Conservation (phyloP, 2,113 vertebrate genomes). For the Pteropus alecto region DNA sequence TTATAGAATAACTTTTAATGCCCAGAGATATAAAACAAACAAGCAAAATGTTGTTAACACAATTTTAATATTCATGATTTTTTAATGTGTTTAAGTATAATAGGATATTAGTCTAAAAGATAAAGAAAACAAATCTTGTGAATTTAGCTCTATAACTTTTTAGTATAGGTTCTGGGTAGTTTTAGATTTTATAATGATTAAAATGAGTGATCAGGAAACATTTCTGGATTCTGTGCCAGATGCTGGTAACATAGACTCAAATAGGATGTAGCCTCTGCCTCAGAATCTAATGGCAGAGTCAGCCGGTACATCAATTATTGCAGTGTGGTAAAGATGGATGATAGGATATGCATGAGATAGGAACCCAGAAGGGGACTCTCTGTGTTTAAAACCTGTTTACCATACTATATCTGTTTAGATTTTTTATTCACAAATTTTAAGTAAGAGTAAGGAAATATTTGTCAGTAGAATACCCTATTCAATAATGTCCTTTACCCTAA, state of each 20-base stretch:
- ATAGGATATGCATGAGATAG: background rate
- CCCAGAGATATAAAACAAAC: background rate
- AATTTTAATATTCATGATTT: background rate
- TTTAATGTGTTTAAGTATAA: background rate
- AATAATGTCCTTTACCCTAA: background rate
- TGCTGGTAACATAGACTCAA: background rate
- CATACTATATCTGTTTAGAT: background rate
- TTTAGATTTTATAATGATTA: conserved; percentile 31
- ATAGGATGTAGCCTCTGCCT: background rate
- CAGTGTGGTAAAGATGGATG: background rate
- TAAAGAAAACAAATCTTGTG: background rate
- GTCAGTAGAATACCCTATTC: background rate
- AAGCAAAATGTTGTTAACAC: background rate
- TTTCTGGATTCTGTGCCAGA: conserved; percentile 21
- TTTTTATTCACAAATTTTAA: conserved; percentile 15
- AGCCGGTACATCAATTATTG: background rate
- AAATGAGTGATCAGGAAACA: background rate
- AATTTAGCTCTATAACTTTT: conserved; percentile 28
- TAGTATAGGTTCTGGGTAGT: conserved; percentile 14
- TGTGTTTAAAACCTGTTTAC: background rate
- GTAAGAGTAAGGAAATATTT: conserved; percentile 36
- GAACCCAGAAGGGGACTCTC: background rate
- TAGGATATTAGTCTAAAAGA: conserved; percentile 21
- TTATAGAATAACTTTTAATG: background rate
- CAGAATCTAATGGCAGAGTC: background rate